Conservation (phyloP, 2,797 vertebrate genomes). For the Pangasius macronema region DNA sequence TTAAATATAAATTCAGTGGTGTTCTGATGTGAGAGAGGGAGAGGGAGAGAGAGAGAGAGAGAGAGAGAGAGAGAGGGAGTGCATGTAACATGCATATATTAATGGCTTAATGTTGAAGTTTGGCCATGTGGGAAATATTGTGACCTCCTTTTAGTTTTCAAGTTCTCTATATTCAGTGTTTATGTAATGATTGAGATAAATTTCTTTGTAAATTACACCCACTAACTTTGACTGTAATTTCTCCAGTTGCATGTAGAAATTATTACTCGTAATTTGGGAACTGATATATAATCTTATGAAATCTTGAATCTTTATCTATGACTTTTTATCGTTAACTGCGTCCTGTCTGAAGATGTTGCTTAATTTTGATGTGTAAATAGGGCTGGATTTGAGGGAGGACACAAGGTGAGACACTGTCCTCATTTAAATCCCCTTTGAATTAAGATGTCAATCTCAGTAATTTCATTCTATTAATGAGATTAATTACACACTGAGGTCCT, state of each 20-base stretch:
- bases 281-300: background rate
- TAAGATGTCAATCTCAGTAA: background rate
- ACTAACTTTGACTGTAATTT: background rate
- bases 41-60: background rate
- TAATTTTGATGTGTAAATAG: background rate
- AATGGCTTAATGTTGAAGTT: constrained; percentile 7
- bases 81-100: constrained; percentile 5
- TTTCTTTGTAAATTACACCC: background rate
- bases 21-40: constrained; percentile 12
- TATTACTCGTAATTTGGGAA: background rate
- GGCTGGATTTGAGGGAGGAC: background rate
- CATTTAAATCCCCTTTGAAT: background rate
- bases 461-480: background rate
- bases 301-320: background rate
- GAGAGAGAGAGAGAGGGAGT: background rate
- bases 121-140: constrained; percentile 3
- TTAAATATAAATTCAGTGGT: constrained; percentile 50
- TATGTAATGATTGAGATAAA: background rate
- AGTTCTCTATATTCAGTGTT: background rate
- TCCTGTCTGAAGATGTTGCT: background rate
- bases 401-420: background rate
- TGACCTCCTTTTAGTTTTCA: constrained; percentile 25
- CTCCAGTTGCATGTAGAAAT: background rate
- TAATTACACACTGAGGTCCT: background rate
- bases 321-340: background rate